A percentile compares a stretch with the other conserved stretches of the same genome.
phyloP scores from a whole-genome alignment of 1,140 invertebrate genomes.

The Hesperophylax magnus region DNA sequence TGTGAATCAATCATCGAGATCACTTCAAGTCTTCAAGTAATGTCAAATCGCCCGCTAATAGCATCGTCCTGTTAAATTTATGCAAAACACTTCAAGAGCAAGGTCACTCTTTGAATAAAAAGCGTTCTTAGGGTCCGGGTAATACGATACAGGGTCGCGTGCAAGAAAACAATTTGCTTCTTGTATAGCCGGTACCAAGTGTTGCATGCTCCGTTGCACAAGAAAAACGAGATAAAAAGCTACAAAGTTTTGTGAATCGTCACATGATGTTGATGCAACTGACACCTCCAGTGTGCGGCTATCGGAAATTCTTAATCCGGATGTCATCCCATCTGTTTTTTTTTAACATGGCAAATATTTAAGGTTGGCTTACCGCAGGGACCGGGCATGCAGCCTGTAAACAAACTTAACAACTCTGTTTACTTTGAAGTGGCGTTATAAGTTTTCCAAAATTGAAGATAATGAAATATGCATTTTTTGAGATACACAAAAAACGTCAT shows the following conservation, averaged over 20 bases:
- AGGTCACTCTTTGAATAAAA: no score
- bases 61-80: no score
- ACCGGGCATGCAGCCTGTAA: neutral
- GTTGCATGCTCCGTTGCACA: neutral
- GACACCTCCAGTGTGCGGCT: neutral
- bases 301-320: constrained; percentile 28
- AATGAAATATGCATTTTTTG: no score
- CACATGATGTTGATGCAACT: constrained; percentile 1
- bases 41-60: no score
- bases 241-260: neutral
- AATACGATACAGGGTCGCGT: constrained; percentile 23
- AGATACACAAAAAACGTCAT: no score
- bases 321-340: constrained; percentile 13
- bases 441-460: no score
- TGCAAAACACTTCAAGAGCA: no score
- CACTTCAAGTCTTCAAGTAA: no score
- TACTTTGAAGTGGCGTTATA: no score
- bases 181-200: neutral
- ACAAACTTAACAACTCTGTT: neutral
- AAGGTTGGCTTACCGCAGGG: constrained; percentile 10
- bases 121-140: neutral
- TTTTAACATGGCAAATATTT: neutral
- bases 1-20: no score
- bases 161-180: constrained; percentile 1
- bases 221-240: neutral